Evolutionary conservation across 2,113 vertebrate species (phyloP).

Genomic region (Xenotilapia caudafasciata): DNA sequence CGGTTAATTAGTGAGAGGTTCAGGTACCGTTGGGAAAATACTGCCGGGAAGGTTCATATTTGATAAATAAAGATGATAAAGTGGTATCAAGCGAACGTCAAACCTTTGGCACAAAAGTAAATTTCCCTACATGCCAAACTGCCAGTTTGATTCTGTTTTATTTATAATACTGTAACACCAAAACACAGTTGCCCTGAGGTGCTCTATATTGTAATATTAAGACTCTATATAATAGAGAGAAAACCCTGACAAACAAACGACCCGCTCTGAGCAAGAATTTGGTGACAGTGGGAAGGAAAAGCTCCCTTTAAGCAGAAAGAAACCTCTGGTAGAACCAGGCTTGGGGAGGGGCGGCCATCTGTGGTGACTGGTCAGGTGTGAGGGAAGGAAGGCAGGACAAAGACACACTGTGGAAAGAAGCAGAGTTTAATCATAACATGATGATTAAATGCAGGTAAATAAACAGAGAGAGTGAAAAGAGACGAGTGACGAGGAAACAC

Average conservation of each 20-base stretch:
- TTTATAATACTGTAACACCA: neutral
- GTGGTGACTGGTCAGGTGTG: neutral
- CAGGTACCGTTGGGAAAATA: fast-evolving
- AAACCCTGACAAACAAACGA: neutral
- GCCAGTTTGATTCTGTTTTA: neutral
- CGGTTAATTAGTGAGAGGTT: neutral
- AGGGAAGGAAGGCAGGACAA: neutral
- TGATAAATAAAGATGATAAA: neutral
- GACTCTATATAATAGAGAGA: neutral
- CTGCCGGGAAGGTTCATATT: neutral
- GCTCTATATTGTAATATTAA: neutral
- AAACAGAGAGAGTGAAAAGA: neutral
- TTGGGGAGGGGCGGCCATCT: neutral
- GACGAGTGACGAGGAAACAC: neutral
- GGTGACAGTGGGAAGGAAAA: neutral
- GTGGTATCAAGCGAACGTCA: fast-evolving
- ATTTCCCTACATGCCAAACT: neutral
- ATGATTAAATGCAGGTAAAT: neutral
- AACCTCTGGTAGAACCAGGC: neutral
- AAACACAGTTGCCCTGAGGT: neutral
- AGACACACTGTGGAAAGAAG: neutral
- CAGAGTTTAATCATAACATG: neutral
- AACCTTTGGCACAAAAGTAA: neutral
- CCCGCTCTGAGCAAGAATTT: neutral
- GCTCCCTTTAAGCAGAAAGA: neutral